Evolutionary conservation across 1,140 invertebrate genomes (phyloP).

Genomic region (Philotrypesis tridentata): DNA sequence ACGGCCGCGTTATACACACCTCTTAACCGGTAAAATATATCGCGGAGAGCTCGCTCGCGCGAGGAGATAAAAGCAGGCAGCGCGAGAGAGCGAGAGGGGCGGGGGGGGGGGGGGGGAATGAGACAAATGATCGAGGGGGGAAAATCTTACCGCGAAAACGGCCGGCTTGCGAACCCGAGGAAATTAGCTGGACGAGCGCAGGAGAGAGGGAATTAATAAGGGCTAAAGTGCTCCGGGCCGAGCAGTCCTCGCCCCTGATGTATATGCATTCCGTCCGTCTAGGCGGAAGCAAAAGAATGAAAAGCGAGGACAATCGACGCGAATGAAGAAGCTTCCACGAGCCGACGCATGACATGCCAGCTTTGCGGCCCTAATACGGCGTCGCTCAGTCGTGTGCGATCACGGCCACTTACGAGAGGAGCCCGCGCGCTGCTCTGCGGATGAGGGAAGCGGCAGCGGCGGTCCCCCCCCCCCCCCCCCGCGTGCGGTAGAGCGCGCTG

Average conservation of each 20-base stretch:
- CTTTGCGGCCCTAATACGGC: conserved; percentile 1
- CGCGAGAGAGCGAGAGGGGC: not conserved
- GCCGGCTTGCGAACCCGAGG: not conserved
- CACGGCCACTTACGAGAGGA: not conserved
- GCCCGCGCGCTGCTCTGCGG: not conserved
- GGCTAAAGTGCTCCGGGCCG: not conserved
- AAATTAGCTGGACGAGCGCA: not conserved
- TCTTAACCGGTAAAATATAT: not conserved
- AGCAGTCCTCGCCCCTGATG: no score
- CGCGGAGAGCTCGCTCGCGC: not conserved
- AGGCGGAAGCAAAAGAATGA: not conserved
- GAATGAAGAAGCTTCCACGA: conserved; percentile 1
- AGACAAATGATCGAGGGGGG: not conserved
- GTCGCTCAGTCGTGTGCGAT: not conserved
- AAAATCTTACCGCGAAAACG: not conserved
- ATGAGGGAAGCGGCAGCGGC: conserved; percentile 2
- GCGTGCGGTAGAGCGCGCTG: conserved; percentile 15
- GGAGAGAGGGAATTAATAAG: not conserved
- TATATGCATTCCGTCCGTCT: no score
- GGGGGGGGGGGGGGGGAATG: no score
- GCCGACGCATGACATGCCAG: no score
- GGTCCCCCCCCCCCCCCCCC: no score
- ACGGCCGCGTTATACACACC: not conserved
- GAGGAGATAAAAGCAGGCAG: not conserved
- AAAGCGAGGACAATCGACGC: not conserved